Percentiles rank a stretch among this genome's conserved stretches.
Evolutionary conservation across 2,888 invertebrate genomes (phyloP).

Genomic region (Campaea margaritaria): DNA sequence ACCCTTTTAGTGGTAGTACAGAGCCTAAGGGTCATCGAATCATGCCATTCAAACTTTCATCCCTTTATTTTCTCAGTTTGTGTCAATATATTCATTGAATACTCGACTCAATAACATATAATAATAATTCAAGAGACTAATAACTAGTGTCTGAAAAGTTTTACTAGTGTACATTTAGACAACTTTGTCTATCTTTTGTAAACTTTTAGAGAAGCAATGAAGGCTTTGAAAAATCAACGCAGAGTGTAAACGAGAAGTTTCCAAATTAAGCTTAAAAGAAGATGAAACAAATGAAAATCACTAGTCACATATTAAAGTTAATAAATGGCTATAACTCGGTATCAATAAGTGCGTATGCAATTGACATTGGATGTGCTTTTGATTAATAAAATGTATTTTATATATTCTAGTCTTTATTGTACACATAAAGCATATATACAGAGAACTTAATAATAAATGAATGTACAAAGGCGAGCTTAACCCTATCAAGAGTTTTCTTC

Average conservation of each 20-base stretch:
- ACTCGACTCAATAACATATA: not conserved
- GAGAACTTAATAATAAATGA: too few species aligned
- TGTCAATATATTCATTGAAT: not conserved
- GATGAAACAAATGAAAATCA: too few species aligned
- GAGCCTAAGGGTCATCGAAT: not conserved
- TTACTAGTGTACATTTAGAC: conserved; percentile 18
- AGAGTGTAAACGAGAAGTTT: conserved; percentile 4
- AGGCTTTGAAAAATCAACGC: not conserved
- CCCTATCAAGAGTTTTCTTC: too few species aligned
- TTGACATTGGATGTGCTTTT: too few species aligned
- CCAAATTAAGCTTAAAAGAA: not conserved
- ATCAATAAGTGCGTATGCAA: too few species aligned
- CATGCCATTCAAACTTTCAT: not conserved
- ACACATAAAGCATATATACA: too few species aligned
- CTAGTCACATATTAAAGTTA: too few species aligned
- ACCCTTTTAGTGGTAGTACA: not conserved
- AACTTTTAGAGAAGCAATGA: conserved; percentile 9
- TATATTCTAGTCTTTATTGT: too few species aligned
- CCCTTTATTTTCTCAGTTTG: not conserved
- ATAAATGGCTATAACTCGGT: too few species aligned
- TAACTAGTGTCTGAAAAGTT: conserved; percentile 30
- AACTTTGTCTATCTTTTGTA: conserved; percentile 13
- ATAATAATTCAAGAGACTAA: conserved; percentile 12
- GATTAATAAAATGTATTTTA: too few species aligned
- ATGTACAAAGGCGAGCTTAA: too few species aligned